phyloP scores from a whole-genome alignment of 1,140 invertebrate genomes.

The Babylonia areolata region DNA sequence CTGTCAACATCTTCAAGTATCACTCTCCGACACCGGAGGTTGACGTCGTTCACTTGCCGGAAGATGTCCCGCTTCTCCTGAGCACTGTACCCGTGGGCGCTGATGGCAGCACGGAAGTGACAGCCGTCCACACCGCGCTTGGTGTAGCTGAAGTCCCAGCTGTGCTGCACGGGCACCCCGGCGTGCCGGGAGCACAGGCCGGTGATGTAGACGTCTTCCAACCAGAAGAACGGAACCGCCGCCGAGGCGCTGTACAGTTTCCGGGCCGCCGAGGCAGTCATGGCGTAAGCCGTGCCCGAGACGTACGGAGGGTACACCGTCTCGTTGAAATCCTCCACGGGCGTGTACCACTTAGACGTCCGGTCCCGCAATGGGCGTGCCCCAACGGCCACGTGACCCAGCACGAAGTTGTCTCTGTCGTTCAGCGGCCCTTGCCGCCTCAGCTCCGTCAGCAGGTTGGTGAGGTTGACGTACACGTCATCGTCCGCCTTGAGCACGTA shows the following conservation, averaged over 20 bases:
- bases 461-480: conserved; percentile 64
- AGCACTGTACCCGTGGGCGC: conserved; percentile 52
- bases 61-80: conserved; percentile 53
- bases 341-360: conserved; percentile 75
- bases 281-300: conserved; percentile 73
- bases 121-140: conserved; percentile 48
- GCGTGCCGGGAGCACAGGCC: conserved; percentile 62
- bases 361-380: conserved; percentile 61
- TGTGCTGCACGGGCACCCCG: conserved; percentile 40
- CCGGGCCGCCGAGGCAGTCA: conserved; percentile 62
- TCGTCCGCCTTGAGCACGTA: conserved; percentile 78
- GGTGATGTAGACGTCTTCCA: conserved; percentile 76
- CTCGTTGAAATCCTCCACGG: conserved; percentile 66
- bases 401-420: conserved; percentile 45
- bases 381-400: conserved; percentile 50
- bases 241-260: conserved; percentile 65
- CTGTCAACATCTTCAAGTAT: too few relatives aligned
- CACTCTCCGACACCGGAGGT: not conserved
- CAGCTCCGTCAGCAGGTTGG: conserved; percentile 46
- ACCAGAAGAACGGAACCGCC: conserved; percentile 60
- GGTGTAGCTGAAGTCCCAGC: conserved; percentile 45
- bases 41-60: conserved; percentile 42
- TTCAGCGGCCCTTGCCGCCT: not conserved
- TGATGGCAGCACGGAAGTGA: conserved; percentile 47
- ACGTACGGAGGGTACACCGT: conserved; percentile 70